Evolutionary conservation across 1,140 invertebrate genomes (phyloP), one percentile per base, ranked within the genome.

Genomic region (Aphis craccivora): DNA sequence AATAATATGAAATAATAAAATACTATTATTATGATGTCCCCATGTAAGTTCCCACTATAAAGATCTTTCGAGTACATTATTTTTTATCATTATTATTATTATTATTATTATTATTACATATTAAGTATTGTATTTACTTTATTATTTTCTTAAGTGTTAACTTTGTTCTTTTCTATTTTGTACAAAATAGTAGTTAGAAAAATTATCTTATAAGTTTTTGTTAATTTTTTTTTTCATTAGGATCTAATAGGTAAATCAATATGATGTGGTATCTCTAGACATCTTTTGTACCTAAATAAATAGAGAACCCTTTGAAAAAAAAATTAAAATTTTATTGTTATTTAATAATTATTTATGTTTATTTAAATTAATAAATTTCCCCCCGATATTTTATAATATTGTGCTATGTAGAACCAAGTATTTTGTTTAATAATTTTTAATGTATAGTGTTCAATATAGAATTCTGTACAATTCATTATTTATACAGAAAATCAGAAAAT

Each of bases 161-260:
- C 91, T 93, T 93, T 93, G 91, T 93, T 93, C 90, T 93, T 93
- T 84, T 93, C 91, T 93, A 93, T 93, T 93, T 93, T 93, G 91
- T 93, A 93, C 91, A 93, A 93, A 93, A 93, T 86, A 93, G 48
- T 93, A 93, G 40, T 40, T 93, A 93, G 81, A 93, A 93, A 83
- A 93, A 37, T 84, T 84, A 84, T 23, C 48, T 37, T 83, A 48
- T 92, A 93, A 84, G 76, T 93, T 93, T 92, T 93, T 92, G 91
- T 92, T 93, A 55, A 86, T 93, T 93, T 93, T 84, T 93, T 91
- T 93, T 93, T 93, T 93, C 48, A 43, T 60, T 93, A 93, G 91
- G 91, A 93, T 93, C 81, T 84, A 53, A 84, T 93, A 93, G 91
- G 81, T 93, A 53, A 86, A 93, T 86, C 51, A 93, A 30, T 92